Evolutionary conservation across 2,113 vertebrate species (phyloP).

Genomic region (Sceloporus tristichus): DNA sequence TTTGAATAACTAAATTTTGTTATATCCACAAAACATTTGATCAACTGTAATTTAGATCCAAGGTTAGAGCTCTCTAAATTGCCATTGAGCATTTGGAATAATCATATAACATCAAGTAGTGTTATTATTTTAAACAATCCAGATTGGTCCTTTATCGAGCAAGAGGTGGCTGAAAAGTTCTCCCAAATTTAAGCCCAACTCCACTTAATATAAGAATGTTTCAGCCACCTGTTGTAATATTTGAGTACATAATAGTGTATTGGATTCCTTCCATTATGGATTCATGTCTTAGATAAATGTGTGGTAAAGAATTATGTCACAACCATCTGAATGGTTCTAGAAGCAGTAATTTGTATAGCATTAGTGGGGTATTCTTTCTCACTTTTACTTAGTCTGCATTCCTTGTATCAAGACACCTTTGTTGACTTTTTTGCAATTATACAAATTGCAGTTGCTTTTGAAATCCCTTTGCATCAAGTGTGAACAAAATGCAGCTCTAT

Average conservation of each 20-base stretch:
- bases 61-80: neutral
- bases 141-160: neutral
- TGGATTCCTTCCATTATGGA: neutral
- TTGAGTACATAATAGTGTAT: neutral
- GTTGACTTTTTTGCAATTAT: neutral
- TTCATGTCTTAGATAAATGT: neutral
- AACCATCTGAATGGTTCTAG: neutral
- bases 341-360: neutral
- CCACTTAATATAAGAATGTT: neutral
- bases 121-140: neutral
- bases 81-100: conserved; percentile 6
- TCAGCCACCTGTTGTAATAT: neutral
- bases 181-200: neutral
- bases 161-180: neutral
- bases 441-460: neutral
- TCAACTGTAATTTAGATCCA: neutral
- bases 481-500: too few relatives aligned
- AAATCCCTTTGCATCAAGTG: neutral
- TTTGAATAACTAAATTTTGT: neutral
- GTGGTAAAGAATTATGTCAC: neutral
- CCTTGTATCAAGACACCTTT: neutral
- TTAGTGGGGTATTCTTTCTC: neutral
- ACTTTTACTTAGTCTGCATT: neutral
- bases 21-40: neutral
- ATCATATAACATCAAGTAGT: neutral